A percentile compares a stretch with the other conserved stretches of the same genome.
Conservation (phyloP, 2,113 vertebrate genomes). For the Eudyptes chrysolophus region DNA sequence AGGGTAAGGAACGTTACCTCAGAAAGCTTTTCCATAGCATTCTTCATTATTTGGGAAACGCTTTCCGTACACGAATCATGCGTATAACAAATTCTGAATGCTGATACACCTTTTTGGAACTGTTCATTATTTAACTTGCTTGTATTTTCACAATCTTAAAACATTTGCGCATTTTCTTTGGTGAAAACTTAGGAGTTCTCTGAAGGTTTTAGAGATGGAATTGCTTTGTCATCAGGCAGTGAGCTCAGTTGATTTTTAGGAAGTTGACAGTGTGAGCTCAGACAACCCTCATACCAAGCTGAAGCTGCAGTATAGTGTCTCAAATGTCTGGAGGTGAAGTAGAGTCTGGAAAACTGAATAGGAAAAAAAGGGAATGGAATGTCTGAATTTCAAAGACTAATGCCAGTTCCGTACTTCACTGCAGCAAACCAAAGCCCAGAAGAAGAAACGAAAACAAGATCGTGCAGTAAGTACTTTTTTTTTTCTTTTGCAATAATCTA, state of each 20-base stretch:
- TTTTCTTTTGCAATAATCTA: background rate
- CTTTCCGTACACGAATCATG: fast-evolving
- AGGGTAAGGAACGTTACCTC: background rate
- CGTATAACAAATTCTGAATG: background rate
- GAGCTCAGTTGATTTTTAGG: background rate
- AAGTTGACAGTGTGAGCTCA: background rate
- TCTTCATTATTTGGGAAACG: background rate
- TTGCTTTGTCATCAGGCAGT: background rate
- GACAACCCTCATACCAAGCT: background rate
- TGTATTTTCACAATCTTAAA: background rate
- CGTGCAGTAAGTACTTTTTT: slow-evolving; percentile 82
- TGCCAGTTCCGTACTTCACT: background rate
- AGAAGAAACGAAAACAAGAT: slow-evolving; percentile 93
- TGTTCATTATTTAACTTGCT: background rate
- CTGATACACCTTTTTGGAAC: background rate
- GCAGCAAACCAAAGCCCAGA: slow-evolving; percentile 88
- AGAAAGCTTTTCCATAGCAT: background rate
- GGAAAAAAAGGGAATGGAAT: background rate
- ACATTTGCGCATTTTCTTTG: background rate
- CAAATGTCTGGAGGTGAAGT: background rate
- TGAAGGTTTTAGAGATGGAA: background rate
- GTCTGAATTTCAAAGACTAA: background rate
- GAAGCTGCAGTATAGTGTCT: background rate
- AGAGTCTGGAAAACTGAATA: background rate
- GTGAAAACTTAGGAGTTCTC: background rate